Percentiles rank a stretch among this genome's conserved stretches.
Evolutionary conservation across 2,113 vertebrate genomes (phyloP).

Genomic region (Chamaetylas fuelleborni): DNA sequence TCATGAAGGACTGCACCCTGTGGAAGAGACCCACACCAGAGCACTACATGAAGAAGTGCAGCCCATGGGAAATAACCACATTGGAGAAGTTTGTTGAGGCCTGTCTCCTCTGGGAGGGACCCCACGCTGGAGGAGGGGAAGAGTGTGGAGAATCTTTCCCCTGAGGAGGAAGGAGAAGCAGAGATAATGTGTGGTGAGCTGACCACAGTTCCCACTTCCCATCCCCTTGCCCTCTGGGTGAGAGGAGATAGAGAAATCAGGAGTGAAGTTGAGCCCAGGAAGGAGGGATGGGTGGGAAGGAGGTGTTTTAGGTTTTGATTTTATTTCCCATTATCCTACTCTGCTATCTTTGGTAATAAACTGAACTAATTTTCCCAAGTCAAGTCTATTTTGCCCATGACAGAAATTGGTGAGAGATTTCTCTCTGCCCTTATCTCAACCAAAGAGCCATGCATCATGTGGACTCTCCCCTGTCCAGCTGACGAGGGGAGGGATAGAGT

Average conservation of each 20-base stretch:
- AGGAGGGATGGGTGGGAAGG: not conserved
- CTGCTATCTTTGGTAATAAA: not conserved
- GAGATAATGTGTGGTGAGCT: not conserved
- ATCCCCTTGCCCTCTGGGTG: rapidly evolving
- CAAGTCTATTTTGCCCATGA: not conserved
- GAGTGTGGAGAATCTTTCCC: not conserved
- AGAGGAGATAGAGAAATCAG: not conserved
- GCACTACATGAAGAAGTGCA: not conserved
- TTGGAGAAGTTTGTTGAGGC: not conserved
- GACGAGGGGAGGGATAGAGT: not conserved
- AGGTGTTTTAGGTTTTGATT: not conserved
- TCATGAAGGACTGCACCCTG: not conserved
- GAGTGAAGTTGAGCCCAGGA: rapidly evolving
- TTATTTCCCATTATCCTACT: not conserved
- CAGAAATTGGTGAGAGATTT: not conserved
- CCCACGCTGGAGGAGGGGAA: rapidly evolving
- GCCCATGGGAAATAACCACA: not conserved
- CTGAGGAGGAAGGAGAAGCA: not conserved
- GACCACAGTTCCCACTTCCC: not conserved
- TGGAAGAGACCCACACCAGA: not conserved
- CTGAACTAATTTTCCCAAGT: not conserved
- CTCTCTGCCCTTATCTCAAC: not conserved
- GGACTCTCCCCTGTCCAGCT: not conserved
- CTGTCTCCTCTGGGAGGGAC: not conserved
- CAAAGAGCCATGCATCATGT: rapidly evolving